Evolutionary conservation across 2,113 vertebrate genomes (phyloP).

Genomic region (Hemiscyllium ocellatum): DNA sequence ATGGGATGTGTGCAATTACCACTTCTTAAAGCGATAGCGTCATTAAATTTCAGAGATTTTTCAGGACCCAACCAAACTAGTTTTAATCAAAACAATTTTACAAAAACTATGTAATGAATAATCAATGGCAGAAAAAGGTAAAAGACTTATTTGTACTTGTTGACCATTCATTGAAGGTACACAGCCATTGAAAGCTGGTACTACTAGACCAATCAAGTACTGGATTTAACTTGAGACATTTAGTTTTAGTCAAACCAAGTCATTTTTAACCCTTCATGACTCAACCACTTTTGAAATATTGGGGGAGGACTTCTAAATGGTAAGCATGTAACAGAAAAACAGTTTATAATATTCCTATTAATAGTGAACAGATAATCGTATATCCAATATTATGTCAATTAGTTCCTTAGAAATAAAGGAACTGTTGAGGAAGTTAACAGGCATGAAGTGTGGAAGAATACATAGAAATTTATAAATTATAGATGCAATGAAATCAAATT

Average conservation of each 20-base stretch:
- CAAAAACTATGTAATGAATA: neutral
- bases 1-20: neutral
- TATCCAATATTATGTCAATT: conserved; percentile 6
- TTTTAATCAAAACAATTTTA: conserved; percentile 4
- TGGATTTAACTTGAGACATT: neutral
- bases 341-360: neutral
- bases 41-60: neutral
- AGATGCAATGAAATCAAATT: neutral
- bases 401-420: neutral
- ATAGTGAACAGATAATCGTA: neutral
- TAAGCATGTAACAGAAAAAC: neutral
- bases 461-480: neutral
- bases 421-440: neutral
- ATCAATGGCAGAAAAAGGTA: neutral
- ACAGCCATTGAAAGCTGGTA: neutral
- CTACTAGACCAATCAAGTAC: neutral
- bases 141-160: no score
- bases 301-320: neutral
- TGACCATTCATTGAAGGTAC: neutral
- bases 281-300: neutral
- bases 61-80: neutral
- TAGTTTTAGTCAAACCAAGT: neutral
- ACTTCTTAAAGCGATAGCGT: neutral
- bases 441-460: neutral
- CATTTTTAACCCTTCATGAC: neutral